These are phyloP conservation scores for Rhynchonycteris naso DNA, from an alignment of 2,797 vertebrate species.

Conservation along the genomic window DNA sequence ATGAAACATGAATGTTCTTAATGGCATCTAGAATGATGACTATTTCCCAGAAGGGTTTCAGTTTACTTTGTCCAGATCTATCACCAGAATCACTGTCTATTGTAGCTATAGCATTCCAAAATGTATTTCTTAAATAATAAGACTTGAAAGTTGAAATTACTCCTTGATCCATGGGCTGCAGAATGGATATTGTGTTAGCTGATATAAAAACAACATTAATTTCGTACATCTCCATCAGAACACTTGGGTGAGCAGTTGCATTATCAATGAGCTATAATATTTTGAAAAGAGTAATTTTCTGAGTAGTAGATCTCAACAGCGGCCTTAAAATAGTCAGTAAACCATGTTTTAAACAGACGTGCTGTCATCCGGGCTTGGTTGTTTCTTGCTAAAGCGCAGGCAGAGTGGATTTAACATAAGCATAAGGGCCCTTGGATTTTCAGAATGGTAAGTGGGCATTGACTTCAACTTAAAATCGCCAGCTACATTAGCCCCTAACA, in stretches of 20 bases:
- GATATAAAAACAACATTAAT: not conserved
- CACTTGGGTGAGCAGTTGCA: not conserved
- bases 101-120: not conserved
- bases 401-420: not conserved
- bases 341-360: not conserved
- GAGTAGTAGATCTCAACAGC: not conserved
- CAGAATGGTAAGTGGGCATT: not conserved
- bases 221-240: not conserved
- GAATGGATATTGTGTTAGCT: not conserved
- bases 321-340: not conserved
- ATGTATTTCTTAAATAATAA: conserved; percentile 1
- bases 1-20: not conserved
- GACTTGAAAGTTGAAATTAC: not conserved
- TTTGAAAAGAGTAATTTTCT: not conserved
- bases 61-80: not conserved
- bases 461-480: not conserved
- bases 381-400: not conserved
- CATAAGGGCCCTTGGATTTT: not conserved
- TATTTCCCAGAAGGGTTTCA: not conserved
- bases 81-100: not conserved
- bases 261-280: not conserved
- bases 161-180: not conserved
- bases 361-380: not conserved
- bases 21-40: not conserved
- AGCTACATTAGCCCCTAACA: not conserved